Evolutionary conservation across 2,888 invertebrate species (phyloP).

Genomic region (Rhagonycha fulva): DNA sequence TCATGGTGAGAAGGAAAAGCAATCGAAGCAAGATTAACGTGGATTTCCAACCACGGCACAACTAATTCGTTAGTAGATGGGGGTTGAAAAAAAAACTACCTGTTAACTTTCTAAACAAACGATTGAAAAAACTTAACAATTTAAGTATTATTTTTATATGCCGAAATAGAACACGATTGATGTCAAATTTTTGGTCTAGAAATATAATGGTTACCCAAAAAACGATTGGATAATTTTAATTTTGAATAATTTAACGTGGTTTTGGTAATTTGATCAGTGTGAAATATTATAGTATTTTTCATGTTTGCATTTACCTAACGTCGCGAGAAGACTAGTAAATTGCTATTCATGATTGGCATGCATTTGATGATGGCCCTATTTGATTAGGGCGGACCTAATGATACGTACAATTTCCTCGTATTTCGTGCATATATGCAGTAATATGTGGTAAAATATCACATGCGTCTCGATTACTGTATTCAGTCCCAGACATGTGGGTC

Average conservation of each 20-base stretch:
- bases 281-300: constrained; percentile 44
- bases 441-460: constrained; percentile 48
- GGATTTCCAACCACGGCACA: too few species aligned
- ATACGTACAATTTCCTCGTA: constrained; percentile 55
- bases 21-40: too few species aligned
- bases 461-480: constrained; percentile 53
- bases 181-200: neutral
- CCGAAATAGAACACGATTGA: neutral
- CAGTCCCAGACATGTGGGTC: constrained; percentile 49
- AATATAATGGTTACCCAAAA: neutral
- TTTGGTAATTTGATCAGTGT: constrained; percentile 44
- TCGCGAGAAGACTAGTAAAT: constrained; percentile 40
- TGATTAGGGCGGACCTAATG: constrained; percentile 54
- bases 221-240: neutral
- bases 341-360: constrained; percentile 53
- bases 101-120: too few species aligned
- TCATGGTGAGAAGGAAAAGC: too few species aligned
- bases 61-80: too few species aligned
- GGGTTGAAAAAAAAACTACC: too few species aligned
- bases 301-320: constrained; percentile 27
- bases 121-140: too few species aligned
- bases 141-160: too few species aligned
- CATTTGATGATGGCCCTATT: constrained; percentile 55
- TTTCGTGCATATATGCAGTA: constrained; percentile 49
- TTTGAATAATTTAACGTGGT: constrained; percentile 45